Conservation (phyloP, 1,140 invertebrate species). For the Euglossa dilemma region DNA sequence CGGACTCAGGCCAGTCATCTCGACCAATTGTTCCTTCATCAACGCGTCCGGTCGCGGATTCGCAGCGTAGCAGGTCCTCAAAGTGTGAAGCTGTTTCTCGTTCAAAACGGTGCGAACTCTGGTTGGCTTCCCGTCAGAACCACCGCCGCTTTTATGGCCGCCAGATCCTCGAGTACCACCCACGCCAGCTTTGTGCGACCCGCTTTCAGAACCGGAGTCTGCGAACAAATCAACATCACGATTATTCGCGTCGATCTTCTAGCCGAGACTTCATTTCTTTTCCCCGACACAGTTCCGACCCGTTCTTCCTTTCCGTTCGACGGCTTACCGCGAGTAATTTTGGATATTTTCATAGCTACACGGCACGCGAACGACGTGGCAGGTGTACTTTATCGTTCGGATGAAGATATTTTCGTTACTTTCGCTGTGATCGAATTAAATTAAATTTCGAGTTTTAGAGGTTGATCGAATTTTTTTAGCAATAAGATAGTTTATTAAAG, state of each 20-base stretch:
- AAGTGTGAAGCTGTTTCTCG: slow-evolving; percentile 98
- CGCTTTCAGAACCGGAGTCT: slow-evolving; percentile 93
- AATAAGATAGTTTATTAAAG: too few relatives aligned
- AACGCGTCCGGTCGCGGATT: slow-evolving; percentile 99
- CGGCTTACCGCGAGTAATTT: too few relatives aligned
- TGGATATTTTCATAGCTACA: too few relatives aligned
- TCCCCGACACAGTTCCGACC: background rate
- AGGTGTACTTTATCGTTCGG: too few relatives aligned
- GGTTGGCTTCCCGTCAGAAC: slow-evolving; percentile 96
- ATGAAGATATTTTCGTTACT: too few relatives aligned
- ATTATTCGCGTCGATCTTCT: background rate
- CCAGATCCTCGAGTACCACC: slow-evolving; percentile 79
- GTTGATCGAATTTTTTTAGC: too few relatives aligned
- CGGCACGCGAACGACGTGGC: too few relatives aligned
- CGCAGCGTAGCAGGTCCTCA: slow-evolving; percentile 96
- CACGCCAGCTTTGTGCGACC: slow-evolving; percentile 90
- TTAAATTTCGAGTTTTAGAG: too few relatives aligned
- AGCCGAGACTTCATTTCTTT: background rate
- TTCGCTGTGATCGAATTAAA: too few relatives aligned
- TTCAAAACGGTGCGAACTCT: slow-evolving; percentile 98
- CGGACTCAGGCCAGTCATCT: slow-evolving; percentile 98
- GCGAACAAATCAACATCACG: slow-evolving; percentile 68
- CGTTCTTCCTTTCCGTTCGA: too few relatives aligned
- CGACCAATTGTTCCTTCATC: slow-evolving; percentile 99
- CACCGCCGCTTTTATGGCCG: slow-evolving; percentile 84